Evolutionary conservation across 1,140 invertebrate genomes (phyloP).

Genomic region (Phocides pigmalion): DNA sequence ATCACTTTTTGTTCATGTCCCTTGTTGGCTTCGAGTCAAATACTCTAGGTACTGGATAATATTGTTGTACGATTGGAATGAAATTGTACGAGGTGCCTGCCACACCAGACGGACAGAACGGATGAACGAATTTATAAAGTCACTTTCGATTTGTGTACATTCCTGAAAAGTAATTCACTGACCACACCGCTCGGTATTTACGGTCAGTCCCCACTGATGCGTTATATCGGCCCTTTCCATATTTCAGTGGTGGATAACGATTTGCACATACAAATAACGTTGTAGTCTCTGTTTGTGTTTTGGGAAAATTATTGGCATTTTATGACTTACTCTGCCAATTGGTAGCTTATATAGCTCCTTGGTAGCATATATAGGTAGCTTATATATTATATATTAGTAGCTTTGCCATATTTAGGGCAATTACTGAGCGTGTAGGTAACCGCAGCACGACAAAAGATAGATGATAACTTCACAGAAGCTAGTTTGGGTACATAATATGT

Average conservation of each 20-base stretch:
- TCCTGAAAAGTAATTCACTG: conserved; percentile 11
- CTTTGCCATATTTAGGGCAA: too few relatives aligned
- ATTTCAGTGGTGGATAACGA: conserved; percentile 22
- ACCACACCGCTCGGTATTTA: conserved; percentile 7
- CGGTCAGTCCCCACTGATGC: neutral
- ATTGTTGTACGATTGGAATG: conserved; percentile 20
- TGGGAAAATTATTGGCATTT: too few relatives aligned
- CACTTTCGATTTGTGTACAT: conserved; percentile 4
- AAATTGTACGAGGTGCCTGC: conserved; percentile 19
- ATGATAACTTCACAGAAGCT: too few relatives aligned
- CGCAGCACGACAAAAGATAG: too few relatives aligned
- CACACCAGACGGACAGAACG: conserved; percentile 1
- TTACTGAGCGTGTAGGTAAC: too few relatives aligned
- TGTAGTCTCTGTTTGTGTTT: too few relatives aligned
- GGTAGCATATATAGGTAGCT: too few relatives aligned
- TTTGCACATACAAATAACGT: too few relatives aligned
- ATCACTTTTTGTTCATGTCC: conserved; percentile 12
- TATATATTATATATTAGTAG: too few relatives aligned
- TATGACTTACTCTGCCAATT: too few relatives aligned
- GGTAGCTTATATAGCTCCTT: too few relatives aligned
- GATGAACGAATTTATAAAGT: conserved; percentile 9
- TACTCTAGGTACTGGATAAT: neutral
- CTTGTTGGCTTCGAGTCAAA: conserved; percentile 24
- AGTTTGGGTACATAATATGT: too few relatives aligned
- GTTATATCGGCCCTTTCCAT: conserved; percentile 20